Base-by-base conservation (phyloP, 2,797 vertebrate species). In the Paratrypauchen microcephalus region DNA sequence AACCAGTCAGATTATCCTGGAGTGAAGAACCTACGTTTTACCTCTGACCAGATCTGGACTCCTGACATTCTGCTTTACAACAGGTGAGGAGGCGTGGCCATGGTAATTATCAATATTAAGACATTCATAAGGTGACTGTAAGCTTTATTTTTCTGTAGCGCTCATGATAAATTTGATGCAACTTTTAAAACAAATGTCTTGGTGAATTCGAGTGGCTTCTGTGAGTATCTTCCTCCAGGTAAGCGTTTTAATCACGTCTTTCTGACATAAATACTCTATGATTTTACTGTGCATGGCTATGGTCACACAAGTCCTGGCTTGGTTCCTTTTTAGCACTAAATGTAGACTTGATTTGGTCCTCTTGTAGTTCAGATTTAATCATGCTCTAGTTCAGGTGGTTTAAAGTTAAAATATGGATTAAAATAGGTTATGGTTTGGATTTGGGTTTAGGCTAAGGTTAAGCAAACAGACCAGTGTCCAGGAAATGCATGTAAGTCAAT, bases 51-150 rank as follows among this genome's bases (percentile, higher is more conserved):
- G 81, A 86, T 95, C 60, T 95, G 94, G 94, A 94, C 93, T 1
- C 94, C 94, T 30, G 94, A 95, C 70, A 93, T 95, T 64, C 82
- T 95, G 70, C 90, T 95, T 2, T 95, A 95, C 70, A 95, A 95
- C 90, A 95, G 94, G 94, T 94, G 75, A 5, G 66, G 59, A 5
- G 36, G 24, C 3, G 41, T 45, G 4, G n/a, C 67, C 13, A 41
- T 47, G 8, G 9, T 4, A 55, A 39, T 47, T 8, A 61, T 41
- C 50, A 36, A 4, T 62, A 24, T 48, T 50, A 48, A 62, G 32
- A 52, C 19, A 23, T 65, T 47, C 70, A 30, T 68, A 8, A 4
- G 3, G 12, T 71, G 19, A 7, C 61, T 79, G 39, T 75, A 23
- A 8, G n/a, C 18, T 65, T 69, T 74, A 19, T 65, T 62, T 3